These are phyloP conservation scores for Gorsachius magnificus DNA, from an alignment of 2,797 vertebrate species.

Conservation along the genomic window DNA sequence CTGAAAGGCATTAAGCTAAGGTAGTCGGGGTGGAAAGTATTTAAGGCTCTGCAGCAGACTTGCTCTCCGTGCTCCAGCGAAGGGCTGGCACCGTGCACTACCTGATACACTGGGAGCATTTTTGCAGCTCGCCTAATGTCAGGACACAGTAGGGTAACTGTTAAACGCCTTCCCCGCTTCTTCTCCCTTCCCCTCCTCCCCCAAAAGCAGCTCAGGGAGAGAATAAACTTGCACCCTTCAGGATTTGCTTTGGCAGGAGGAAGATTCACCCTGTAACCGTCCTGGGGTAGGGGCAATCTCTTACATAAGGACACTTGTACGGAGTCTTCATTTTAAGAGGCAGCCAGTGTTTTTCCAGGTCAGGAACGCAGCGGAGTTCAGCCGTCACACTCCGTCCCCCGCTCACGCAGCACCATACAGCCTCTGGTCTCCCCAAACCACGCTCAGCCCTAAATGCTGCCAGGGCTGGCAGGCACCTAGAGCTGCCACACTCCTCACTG, in stretches of 20 bases:
- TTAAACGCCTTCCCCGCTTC: constrained; percentile 5
- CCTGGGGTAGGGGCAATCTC: background rate
- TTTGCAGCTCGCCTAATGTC: constrained; percentile 45
- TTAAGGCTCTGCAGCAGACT: constrained; percentile 55
- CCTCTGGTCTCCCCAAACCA: background rate
- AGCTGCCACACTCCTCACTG: background rate
- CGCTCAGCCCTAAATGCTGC: background rate
- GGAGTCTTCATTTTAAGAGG: background rate
- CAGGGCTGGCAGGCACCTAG: background rate
- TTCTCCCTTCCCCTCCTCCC: constrained; percentile 8
- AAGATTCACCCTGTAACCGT: background rate
- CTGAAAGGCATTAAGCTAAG: constrained; percentile 58
- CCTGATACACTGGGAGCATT: constrained; percentile 64
- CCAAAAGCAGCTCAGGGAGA: background rate
- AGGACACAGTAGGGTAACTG: constrained; percentile 58
- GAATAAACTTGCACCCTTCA: constrained; percentile 25
- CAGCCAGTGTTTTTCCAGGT: constrained; percentile 16
- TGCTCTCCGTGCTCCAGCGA: constrained; percentile 26
- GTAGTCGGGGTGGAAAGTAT: constrained; percentile 56
- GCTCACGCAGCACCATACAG: background rate
- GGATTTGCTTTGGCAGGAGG: background rate
- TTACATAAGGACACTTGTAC: background rate
- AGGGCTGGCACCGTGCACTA: constrained; percentile 40
- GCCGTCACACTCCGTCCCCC: background rate
- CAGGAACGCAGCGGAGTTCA: constrained; percentile 1